Conservation (phyloP, 1,140 invertebrate genomes). For the Heterodera schachtii region DNA sequence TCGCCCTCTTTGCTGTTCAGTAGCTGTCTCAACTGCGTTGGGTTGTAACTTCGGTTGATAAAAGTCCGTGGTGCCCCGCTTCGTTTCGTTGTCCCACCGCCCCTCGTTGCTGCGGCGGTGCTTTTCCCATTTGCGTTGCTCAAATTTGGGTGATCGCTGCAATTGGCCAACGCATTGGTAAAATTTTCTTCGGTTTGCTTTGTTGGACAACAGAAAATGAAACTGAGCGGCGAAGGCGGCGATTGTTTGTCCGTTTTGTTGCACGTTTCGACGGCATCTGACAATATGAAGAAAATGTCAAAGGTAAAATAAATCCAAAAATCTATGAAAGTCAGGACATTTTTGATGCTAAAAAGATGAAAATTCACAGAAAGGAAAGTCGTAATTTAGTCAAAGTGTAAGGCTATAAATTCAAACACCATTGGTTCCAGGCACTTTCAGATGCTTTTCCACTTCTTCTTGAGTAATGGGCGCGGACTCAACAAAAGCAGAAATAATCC, state of each 20-base stretch:
- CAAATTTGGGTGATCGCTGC: neutral
- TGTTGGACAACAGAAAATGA: no score
- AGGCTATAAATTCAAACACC: neutral
- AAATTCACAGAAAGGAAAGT: no score
- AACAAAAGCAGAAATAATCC: neutral
- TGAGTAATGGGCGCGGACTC: neutral
- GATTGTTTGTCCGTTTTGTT: no score
- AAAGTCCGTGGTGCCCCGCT: neutral
- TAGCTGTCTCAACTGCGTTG: neutral
- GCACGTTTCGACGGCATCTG: no score
- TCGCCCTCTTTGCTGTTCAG: constrained; percentile 70
- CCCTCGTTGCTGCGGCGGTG: no score
- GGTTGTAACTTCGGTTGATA: neutral
- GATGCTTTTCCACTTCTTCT: neutral
- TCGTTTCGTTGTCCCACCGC: neutral
- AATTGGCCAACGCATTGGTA: neutral
- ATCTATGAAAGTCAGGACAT: no score
- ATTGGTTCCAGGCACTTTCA: neutral
- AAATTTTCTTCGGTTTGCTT: no score
- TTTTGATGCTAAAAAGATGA: no score
- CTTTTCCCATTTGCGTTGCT: neutral
- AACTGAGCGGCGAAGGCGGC: no score
- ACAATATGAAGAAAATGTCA: no score
- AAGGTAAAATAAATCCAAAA: no score
- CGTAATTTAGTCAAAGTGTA: no score